These are phyloP conservation scores for Aphaenogaster ashmeadi DNA, from an alignment of 1,140 invertebrate species.

Conservation along the genomic window DNA sequence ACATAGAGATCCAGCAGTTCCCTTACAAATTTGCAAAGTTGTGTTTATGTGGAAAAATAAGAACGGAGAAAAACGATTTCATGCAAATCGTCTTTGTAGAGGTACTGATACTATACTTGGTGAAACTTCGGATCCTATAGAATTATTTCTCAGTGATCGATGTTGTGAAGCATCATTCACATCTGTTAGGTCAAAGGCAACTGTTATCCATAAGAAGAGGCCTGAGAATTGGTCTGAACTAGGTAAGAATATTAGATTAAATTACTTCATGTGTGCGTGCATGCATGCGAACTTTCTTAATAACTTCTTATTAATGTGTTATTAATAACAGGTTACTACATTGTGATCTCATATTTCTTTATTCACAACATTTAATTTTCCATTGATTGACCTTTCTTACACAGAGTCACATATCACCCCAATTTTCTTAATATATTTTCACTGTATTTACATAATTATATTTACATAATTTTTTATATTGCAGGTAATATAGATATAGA, in stretches of 20 bases:
- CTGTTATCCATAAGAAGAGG: constrained; percentile 73
- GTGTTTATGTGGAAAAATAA: constrained; percentile 90
- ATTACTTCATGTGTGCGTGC: no score
- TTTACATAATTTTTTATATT: constrained; percentile 21
- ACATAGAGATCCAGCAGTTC: constrained; percentile 89
- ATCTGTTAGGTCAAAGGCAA: constrained; percentile 88
- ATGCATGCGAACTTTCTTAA: no score
- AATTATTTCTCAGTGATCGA: constrained; percentile 92
- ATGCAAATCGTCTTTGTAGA: constrained; percentile 88
- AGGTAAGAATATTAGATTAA: constrained; percentile 62
- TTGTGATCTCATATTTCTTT: no score
- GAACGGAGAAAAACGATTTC: constrained; percentile 72
- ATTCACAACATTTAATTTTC: no score
- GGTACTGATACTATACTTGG: constrained; percentile 93
- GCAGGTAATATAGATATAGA: constrained; percentile 74
- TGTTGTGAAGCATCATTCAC: constrained; percentile 91
- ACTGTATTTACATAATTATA: background rate
- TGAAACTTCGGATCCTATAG: constrained; percentile 92
- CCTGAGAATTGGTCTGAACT: constrained; percentile 73
- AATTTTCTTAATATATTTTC: no score
- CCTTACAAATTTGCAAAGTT: constrained; percentile 91
- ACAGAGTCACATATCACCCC: no score
- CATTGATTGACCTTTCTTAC: background rate
- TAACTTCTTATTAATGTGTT: no score
- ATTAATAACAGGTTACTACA: no score